phyloP scores from a whole-genome alignment of 2,888 invertebrate genomes.

The Melanchra persicariae region DNA sequence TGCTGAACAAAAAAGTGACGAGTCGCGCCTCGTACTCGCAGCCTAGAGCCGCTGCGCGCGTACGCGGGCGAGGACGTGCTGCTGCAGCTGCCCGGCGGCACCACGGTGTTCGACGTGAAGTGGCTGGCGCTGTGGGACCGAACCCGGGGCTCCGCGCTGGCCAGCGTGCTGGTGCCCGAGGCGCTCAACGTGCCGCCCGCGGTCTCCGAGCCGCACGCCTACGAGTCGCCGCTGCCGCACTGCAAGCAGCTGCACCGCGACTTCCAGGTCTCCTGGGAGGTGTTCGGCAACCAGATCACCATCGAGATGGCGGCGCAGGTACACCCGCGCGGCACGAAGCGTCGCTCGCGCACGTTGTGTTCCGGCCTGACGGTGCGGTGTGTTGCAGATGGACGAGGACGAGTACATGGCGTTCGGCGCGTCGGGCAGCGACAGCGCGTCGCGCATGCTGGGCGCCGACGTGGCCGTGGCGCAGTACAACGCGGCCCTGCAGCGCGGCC shows the following conservation, averaged over 20 bases:
- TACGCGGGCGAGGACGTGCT: conserved; percentile 94
- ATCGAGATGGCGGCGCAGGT: conserved; percentile 95
- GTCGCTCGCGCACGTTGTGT: not conserved
- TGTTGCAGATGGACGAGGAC: conserved; percentile 89
- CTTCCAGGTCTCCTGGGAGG: conserved; percentile 96
- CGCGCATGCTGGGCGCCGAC: conserved; percentile 96
- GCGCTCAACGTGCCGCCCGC: conserved; percentile 96
- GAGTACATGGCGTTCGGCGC: conserved; percentile 98
- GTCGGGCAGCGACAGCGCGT: conserved; percentile 93
- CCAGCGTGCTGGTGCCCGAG: conserved; percentile 93
- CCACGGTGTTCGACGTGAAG: conserved; percentile 95
- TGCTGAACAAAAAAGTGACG: not conserved
- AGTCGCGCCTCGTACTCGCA: conserved; percentile 72
- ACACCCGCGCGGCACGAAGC: not conserved
- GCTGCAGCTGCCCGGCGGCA: conserved; percentile 95
- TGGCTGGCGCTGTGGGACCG: conserved; percentile 96
- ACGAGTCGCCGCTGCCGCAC: conserved; percentile 92
- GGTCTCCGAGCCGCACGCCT: conserved; percentile 79
- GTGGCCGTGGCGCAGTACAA: conserved; percentile 95
- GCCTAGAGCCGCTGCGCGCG: conserved; percentile 94
- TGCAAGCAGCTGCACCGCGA: conserved; percentile 96
- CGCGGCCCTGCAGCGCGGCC: conserved; percentile 91
- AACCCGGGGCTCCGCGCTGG: conserved; percentile 80
- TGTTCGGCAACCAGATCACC: conserved; percentile 97
- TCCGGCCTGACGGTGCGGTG: not conserved